A percentile compares a stretch with the other conserved stretches of the same genome.
phyloP scores from a whole-genome alignment of 2,113 vertebrate genomes.

The Podarcis raffonei region DNA sequence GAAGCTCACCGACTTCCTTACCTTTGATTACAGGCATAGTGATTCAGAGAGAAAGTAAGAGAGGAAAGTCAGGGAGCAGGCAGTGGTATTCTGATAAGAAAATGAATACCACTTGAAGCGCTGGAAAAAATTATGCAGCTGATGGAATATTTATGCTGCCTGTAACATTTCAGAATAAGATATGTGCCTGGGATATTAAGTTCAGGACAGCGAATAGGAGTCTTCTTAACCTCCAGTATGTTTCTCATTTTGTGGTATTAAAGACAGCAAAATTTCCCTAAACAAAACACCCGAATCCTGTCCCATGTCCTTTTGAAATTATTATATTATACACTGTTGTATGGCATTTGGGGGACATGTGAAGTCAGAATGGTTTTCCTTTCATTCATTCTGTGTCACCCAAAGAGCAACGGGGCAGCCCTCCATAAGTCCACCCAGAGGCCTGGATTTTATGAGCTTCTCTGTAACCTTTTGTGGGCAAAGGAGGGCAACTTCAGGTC shows the following conservation, averaged over 20 bases:
- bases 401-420: not conserved
- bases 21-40: not conserved
- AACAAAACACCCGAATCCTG: not conserved
- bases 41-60: not conserved
- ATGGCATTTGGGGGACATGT: not conserved
- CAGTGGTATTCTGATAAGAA: slow-evolving; percentile 6
- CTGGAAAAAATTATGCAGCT: not conserved
- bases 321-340: not conserved
- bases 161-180: not conserved
- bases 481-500: slow-evolving; percentile 9
- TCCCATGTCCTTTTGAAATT: not conserved
- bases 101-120: slow-evolving; percentile 9
- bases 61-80: not conserved
- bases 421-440: not conserved
- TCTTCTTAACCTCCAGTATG: not conserved
- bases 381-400: not conserved
- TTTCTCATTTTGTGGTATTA: slow-evolving; percentile 8
- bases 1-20: not conserved
- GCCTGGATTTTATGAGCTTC: not conserved
- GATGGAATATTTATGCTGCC: slow-evolving; percentile 19
- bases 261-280: not conserved
- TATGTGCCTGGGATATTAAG: not conserved
- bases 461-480: not conserved
- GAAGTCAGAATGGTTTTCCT: not conserved
- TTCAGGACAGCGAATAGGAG: not conserved